Evolutionary conservation across 2,113 vertebrate species (phyloP), one percentile per base, ranked within the genome.

Genomic region (Hystrix cristata): DNA sequence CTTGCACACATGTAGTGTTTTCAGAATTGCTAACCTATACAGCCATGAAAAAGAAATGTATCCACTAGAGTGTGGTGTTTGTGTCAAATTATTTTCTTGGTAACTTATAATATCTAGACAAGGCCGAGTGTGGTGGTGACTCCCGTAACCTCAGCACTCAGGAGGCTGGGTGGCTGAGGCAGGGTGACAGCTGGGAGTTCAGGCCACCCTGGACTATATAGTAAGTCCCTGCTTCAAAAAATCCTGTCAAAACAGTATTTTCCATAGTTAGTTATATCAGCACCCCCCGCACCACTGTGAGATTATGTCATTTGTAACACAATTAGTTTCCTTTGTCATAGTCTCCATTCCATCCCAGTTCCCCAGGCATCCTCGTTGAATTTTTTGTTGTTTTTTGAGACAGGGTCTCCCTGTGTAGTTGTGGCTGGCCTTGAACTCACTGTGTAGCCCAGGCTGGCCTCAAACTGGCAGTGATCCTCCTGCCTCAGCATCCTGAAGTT

Each of bases 261-360:
- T 81, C 60, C 48, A 11, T 34, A 48, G 60, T 51, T 51, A 62
- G 64, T 89, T 60, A 65, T 90, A 14, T 57, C 34, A 46, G 38
- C 13, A 87, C 64, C 85, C 16, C 59, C 74, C 57, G 15, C 13
- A 60, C 9, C 51, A 12, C 8, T 31, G 16, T 78, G 27, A 78
- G 57, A 34, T 55, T 62, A 15, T 85, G 23, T 67, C 38, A 57
- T 85, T 86, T 53, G 18, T 78, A 59, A 88, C 34, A 60, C 27
- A 62, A 18, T 69, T 62, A 55, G 53, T 64, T 96, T 85, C 31
- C 60, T 91, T 93, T 82, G 43, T 87, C 27, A 57, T n/a, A 46
- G 65, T 89, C 46, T 91, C 5, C 43, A 46, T 65, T 93, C 23
- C 64, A 18, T 69, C 31, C 38, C 55, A 34, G 71, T n/a, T 80